Evolutionary conservation across 2,888 invertebrate species (phyloP).

Genomic region (Biston stratarius): DNA sequence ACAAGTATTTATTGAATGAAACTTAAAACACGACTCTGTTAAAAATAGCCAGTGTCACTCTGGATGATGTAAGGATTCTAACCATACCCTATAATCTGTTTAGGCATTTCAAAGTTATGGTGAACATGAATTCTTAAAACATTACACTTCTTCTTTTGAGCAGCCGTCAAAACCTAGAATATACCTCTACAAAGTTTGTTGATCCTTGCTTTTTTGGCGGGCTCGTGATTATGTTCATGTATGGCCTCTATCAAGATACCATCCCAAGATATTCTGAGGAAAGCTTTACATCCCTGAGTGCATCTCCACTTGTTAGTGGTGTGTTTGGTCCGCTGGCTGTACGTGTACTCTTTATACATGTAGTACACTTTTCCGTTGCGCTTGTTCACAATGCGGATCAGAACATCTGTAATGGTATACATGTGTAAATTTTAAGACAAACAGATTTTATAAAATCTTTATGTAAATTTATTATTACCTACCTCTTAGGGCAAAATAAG

Average conservation of each 20-base stretch:
- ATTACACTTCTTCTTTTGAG: too few species aligned
- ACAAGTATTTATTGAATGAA: neutral
- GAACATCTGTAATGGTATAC: conserved; percentile 14
- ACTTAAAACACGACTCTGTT: too few species aligned
- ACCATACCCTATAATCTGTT: too few species aligned
- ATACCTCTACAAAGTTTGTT: conserved; percentile 14
- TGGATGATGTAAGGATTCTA: too few species aligned
- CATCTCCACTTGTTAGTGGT: conserved; percentile 34
- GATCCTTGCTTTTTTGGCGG: conserved; percentile 33
- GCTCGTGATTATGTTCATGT: conserved; percentile 47
- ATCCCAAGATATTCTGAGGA: conserved; percentile 15
- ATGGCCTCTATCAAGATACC: conserved; percentile 10
- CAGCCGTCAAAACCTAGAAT: neutral
- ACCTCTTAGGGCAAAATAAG: too few species aligned
- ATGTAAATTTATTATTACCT: too few species aligned
- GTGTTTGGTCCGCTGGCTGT: conserved; percentile 33
- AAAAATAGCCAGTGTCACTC: too few species aligned
- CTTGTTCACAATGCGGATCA: conserved; percentile 23
- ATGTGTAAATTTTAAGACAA: neutral
- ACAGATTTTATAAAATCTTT: too few species aligned
- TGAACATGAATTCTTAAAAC: too few species aligned
- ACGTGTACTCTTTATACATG: conserved; percentile 27
- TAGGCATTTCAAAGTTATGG: too few species aligned
- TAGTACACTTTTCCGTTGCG: conserved; percentile 23
- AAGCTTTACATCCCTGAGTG: conserved; percentile 27